phyloP scores from a whole-genome alignment of 2,888 invertebrate species.

The Dermolepida albohirtum region DNA sequence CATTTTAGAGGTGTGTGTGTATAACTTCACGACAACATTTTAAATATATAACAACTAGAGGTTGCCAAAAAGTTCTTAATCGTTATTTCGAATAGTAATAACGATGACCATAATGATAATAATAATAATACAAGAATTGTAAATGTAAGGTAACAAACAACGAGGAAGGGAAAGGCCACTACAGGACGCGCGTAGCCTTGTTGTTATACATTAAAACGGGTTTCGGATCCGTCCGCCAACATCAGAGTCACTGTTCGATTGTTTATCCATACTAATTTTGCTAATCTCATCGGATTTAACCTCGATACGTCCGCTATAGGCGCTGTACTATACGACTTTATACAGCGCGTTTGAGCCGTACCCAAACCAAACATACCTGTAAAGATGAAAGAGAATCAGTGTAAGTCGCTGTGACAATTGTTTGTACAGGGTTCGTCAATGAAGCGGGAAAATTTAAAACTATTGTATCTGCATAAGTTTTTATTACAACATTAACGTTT shows the following conservation, averaged over 20 bases:
- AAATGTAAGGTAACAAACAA: slow-evolving; percentile 53
- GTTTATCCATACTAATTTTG: slow-evolving; percentile 95
- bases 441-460: no score
- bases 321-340: slow-evolving; percentile 94
- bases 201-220: slow-evolving; percentile 80
- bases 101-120: background rate
- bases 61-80: slow-evolving; percentile 38
- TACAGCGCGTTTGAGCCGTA: slow-evolving; percentile 95
- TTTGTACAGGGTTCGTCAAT: no score
- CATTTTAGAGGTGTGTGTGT: slow-evolving; percentile 18
- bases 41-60: slow-evolving; percentile 41
- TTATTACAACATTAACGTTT: no score
- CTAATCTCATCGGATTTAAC: slow-evolving; percentile 89
- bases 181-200: slow-evolving; percentile 38
- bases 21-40: slow-evolving; percentile 25
- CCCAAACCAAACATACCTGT: slow-evolving; percentile 96
- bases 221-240: slow-evolving; percentile 96
- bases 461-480: no score
- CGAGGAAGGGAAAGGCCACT: slow-evolving; percentile 58
- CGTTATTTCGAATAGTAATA: slow-evolving; percentile 35
- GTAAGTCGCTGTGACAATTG: background rate
- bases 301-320: slow-evolving; percentile 90
- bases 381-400: slow-evolving; percentile 41
- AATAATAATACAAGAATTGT: slow-evolving; percentile 40
- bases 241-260: slow-evolving; percentile 92